These are phyloP conservation scores for Poecilobothrus nobilitatus DNA, from an alignment of 2,888 invertebrate species.

Conservation along the genomic window DNA sequence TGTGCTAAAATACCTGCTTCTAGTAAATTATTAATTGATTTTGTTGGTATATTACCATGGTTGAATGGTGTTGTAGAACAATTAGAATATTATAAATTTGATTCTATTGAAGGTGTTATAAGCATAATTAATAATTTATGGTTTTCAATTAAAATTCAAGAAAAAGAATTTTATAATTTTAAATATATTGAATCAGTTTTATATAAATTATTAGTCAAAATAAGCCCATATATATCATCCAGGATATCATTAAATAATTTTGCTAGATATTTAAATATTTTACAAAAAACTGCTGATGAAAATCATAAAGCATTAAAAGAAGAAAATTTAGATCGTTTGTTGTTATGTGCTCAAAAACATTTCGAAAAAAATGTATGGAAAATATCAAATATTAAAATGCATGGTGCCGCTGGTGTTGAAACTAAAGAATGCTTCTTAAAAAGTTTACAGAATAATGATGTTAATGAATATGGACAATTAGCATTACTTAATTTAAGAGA, in stretches of 20 bases:
- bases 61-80: constrained; percentile 43
- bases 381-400: constrained; percentile 30
- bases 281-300: constrained; percentile 32
- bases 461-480: constrained; percentile 19
- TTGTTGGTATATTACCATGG: constrained; percentile 66
- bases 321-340: constrained; percentile 30
- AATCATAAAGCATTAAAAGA: constrained; percentile 27
- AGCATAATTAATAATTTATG: constrained; percentile 40
- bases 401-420: constrained; percentile 32
- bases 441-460: constrained; percentile 21
- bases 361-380: constrained; percentile 30
- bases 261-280: constrained; percentile 35
- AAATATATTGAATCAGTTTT: constrained; percentile 31
- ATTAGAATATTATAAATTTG: constrained; percentile 41
- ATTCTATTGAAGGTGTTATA: constrained; percentile 40
- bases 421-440: constrained; percentile 30
- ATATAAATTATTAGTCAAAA: constrained; percentile 31
- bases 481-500: constrained; percentile 25
- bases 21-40: constrained; percentile 55
- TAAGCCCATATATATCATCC: constrained; percentile 35
- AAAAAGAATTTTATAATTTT: constrained; percentile 32
- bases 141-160: constrained; percentile 35
- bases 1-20: constrained; percentile 57
- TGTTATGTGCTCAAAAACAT: constrained; percentile 34
- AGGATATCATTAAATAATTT: constrained; percentile 33